phyloP scores from a whole-genome alignment of 2,113 vertebrate genomes.

The Pampusana beccarii region DNA sequence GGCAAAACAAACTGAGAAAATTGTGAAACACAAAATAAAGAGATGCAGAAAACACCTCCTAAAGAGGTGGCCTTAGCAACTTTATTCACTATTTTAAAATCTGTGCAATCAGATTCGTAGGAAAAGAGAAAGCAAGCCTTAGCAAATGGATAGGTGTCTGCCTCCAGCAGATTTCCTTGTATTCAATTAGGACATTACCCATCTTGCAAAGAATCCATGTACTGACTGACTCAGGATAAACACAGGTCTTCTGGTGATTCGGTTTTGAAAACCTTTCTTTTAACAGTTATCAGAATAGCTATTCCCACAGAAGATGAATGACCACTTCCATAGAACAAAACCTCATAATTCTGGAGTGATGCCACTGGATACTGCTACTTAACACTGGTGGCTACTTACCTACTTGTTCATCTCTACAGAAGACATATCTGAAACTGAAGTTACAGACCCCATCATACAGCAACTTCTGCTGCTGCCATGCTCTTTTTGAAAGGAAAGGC shows the following conservation, averaged over 20 bases:
- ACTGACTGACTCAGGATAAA: not conserved
- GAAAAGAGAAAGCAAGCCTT: not conserved
- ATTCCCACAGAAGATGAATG: not conserved
- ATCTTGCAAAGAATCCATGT: not conserved
- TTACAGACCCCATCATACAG: not conserved
- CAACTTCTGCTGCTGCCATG: not conserved
- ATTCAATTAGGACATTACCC: not conserved
- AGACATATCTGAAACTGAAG: not conserved
- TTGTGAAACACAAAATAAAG: not conserved
- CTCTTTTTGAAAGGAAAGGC: not conserved
- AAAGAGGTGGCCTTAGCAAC: not conserved
- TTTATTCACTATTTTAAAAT: not conserved
- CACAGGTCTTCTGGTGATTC: not conserved
- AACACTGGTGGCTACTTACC: not conserved
- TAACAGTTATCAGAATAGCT: not conserved
- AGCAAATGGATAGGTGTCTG: not conserved
- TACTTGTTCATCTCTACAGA: not conserved
- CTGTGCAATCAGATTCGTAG: not conserved
- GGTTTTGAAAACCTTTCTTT: not conserved
- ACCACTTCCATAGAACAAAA: not conserved
- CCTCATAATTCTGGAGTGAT: not conserved
- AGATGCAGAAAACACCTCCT: not conserved
- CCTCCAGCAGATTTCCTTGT: not conserved
- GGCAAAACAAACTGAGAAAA: slow-evolving; percentile 17
- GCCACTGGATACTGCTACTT: not conserved